phyloP scores from a whole-genome alignment of 2,113 vertebrate genomes.

The Rana temporaria region DNA sequence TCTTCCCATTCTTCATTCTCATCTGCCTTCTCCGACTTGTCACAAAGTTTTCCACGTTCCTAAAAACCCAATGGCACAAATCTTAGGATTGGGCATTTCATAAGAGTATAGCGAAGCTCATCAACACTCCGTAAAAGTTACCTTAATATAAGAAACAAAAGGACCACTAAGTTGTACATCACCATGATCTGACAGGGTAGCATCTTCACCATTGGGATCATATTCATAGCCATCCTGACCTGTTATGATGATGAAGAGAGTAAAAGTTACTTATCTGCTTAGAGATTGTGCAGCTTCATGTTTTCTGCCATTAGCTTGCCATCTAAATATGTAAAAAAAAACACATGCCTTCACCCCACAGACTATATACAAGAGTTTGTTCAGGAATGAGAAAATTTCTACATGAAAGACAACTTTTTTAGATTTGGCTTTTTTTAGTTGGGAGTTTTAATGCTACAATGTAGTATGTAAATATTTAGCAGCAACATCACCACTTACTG shows the following conservation, averaged over 20 bases:
- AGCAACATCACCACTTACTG: too few species aligned
- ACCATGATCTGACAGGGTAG: constrained; percentile 82
- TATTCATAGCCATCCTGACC: constrained; percentile 88
- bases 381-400: too few species aligned
- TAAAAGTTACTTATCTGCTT: neutral
- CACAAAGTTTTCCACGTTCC: constrained; percentile 85
- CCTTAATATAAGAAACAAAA: constrained; percentile 88
- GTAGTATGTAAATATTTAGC: too few species aligned
- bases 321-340: too few species aligned
- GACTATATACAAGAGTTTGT: too few species aligned
- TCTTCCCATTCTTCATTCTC: constrained; percentile 84
- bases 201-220: constrained; percentile 86
- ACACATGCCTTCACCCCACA: too few species aligned
- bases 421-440: too few species aligned
- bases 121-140: constrained; percentile 62
- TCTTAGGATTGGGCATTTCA: neutral
- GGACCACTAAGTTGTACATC: constrained; percentile 78
- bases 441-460: too few species aligned
- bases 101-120: neutral
- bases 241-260: neutral
- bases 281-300: too few species aligned
- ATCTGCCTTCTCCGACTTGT: constrained; percentile 85
- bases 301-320: too few species aligned
- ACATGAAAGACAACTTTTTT: too few species aligned
- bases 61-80: constrained; percentile 57